Percentiles rank a stretch among this genome's conserved stretches.
These are phyloP conservation scores for Epinephelus moara DNA, from an alignment of 2,113 vertebrate species.

Conservation along the genomic window DNA sequence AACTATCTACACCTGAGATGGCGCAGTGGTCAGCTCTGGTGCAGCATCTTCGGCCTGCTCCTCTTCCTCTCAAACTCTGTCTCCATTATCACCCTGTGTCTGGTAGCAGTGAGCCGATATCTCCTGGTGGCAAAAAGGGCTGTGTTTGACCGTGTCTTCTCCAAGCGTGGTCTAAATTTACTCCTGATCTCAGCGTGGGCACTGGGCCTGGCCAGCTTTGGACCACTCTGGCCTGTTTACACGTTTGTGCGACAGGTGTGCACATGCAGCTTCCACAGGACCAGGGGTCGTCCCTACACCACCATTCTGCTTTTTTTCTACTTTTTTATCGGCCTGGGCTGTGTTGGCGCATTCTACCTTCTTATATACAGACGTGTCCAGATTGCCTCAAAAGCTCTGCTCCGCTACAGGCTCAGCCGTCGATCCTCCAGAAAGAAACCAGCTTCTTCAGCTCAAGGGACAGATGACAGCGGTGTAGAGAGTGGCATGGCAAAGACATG, in stretches of 20 bases:
- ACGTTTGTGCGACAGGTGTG: slow-evolving; percentile 89
- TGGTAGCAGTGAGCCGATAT: slow-evolving; percentile 88
- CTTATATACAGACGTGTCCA: slow-evolving; percentile 88
- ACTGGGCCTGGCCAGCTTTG: slow-evolving; percentile 85
- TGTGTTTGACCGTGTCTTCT: slow-evolving; percentile 86
- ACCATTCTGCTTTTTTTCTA: slow-evolving; percentile 89
- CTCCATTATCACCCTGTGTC: slow-evolving; percentile 90
- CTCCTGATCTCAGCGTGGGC: slow-evolving; percentile 84
- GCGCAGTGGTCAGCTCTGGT: slow-evolving; percentile 85
- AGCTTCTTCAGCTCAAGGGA: slow-evolving; percentile 49
- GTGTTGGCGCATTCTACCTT: slow-evolving; percentile 88
- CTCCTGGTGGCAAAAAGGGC: slow-evolving; percentile 85
- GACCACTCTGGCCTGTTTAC: slow-evolving; percentile 87
- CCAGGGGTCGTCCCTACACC: slow-evolving; percentile 87
- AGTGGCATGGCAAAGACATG: slow-evolving; percentile 68
- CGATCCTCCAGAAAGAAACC: slow-evolving; percentile 71
- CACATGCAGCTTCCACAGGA: slow-evolving; percentile 92
- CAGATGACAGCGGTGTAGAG: slow-evolving; percentile 84
- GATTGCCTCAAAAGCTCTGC: slow-evolving; percentile 80
- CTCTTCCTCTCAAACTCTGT: slow-evolving; percentile 90
- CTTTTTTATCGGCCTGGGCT: slow-evolving; percentile 88
- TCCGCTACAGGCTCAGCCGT: slow-evolving; percentile 84
- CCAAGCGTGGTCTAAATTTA: slow-evolving; percentile 72
- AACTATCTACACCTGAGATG: slow-evolving; percentile 90
- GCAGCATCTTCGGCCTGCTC: slow-evolving; percentile 87